Evolutionary conservation across 2,888 invertebrate genomes (phyloP), one percentile per base, ranked within the genome.

Genomic region (Melinopterus prodromus): DNA sequence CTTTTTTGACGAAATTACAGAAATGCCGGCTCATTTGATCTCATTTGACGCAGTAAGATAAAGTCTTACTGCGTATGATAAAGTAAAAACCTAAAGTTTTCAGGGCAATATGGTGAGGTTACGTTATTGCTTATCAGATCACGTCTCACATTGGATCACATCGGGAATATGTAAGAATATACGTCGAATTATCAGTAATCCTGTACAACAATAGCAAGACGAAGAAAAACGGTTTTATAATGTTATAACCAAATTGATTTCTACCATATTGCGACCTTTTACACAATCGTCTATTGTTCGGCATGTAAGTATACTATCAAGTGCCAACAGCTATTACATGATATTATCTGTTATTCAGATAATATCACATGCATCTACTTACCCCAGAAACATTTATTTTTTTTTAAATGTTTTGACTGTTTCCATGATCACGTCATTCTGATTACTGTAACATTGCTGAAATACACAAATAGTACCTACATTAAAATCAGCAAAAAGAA

Each of bases 261-360:
- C 53, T 53, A 53, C 26, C 26, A 26, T 26, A 26, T 26, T 26
- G 53, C 53, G 53, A 53, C 53, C 53, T 53, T 53, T 53, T 53
- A 4, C 53, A 53, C 53, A 53, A 53, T 53, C 12, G 53, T 53
- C 53, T 53, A 53, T 53, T 53, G 53, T 53, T 53, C 12, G 53
- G 53, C 53, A 53, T 53, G 53, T 53, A 53, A 53, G 53, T 53
- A 53, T 53, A 53, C 53, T 53, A 53, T 53, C 53, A 53, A 53
- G 53, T 53, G 53, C 53, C 53, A 53, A 53, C 53, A 53, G 53
- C 53, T 53, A 53, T 53, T 9, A 53, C 53, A 9, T 53, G 53
- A 53, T 53, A 53, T 9, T 12, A 53, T 53, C 53, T 53, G 53
- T 53, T 53, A 53, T 53, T 53, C 12, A 9, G 53, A 53, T 53